A percentile compares a stretch with the other conserved stretches of the same genome.
Conservation (phyloP, 2,888 invertebrate genomes). For the Ephialtes manifestator region DNA sequence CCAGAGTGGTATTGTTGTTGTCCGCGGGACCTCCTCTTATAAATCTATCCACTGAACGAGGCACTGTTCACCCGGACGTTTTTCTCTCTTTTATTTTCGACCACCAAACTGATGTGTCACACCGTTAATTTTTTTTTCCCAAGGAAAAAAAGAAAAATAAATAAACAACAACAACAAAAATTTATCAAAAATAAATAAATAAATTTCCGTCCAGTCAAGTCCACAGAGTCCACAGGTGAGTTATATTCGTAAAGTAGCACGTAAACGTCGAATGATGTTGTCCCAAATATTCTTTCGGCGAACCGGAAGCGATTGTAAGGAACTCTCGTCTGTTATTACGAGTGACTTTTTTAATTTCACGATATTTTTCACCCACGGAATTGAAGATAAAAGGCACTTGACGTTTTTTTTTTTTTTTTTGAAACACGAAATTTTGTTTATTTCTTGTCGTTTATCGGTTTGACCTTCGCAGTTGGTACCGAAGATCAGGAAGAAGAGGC, state of each 20-base stretch:
- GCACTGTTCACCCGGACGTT: constrained; percentile 76
- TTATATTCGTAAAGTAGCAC: constrained; percentile 24
- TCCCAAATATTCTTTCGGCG: constrained; percentile 34
- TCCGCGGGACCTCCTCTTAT: constrained; percentile 82
- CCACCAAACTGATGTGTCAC: constrained; percentile 48
- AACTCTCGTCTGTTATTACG: constrained; percentile 1
- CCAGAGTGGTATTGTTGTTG: constrained; percentile 84
- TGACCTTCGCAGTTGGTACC: background rate
- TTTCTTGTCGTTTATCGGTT: background rate
- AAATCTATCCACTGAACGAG: constrained; percentile 83
- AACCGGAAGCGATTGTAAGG: constrained; percentile 40
- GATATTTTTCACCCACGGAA: constrained; percentile 17
- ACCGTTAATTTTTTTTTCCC: constrained; percentile 17
- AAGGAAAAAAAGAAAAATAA: background rate
- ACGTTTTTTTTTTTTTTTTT: background rate
- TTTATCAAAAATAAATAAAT: background rate
- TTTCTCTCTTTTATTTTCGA: constrained; percentile 31
- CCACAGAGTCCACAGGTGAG: constrained; percentile 58
- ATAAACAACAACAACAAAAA: background rate
- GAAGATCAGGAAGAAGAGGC: constrained; percentile 72
- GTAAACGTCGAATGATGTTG: constrained; percentile 8
- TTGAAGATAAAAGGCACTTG: constrained; percentile 3
- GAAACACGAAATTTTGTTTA: background rate
- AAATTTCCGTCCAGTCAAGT: constrained; percentile 57
- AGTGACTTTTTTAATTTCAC: background rate